These are phyloP conservation scores for Chaetophractus vellerosus DNA, from an alignment of 2,797 vertebrate genomes.

Conservation along the genomic window DNA sequence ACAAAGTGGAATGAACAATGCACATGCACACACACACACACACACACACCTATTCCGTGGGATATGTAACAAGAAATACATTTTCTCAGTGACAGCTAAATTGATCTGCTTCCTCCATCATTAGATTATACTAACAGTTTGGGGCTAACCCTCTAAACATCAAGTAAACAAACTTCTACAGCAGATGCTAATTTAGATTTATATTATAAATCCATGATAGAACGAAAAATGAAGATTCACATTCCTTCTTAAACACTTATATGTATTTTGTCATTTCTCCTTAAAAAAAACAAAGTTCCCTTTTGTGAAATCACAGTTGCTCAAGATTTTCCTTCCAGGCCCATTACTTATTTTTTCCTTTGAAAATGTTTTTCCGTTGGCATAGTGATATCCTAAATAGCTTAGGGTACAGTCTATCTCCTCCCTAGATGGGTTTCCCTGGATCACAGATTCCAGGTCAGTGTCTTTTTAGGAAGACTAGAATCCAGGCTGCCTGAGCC, in stretches of 20 bases:
- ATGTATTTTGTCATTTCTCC: conserved; percentile 61
- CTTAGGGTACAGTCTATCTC: conserved; percentile 37
- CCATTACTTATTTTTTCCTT: conserved; percentile 78
- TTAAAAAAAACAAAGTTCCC: conserved; percentile 71
- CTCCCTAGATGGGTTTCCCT: conserved; percentile 59
- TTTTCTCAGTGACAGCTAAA: conserved; percentile 42
- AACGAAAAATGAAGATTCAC: background rate
- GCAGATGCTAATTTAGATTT: background rate
- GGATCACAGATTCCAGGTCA: conserved; percentile 74
- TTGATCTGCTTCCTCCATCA: background rate
- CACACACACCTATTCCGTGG: background rate
- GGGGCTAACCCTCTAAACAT: background rate
- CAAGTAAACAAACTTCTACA: background rate
- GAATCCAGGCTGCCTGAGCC: conserved; percentile 69
- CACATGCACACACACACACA: background rate
- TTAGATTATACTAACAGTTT: background rate
- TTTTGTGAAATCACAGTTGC: conserved; percentile 72
- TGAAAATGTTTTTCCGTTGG: conserved; percentile 80
- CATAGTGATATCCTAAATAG: conserved; percentile 75
- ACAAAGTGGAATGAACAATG: background rate
- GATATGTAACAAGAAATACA: background rate
- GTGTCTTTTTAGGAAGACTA: conserved; percentile 73
- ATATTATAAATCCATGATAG: background rate
- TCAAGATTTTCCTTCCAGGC: conserved; percentile 65
- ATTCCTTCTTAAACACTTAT: background rate